phyloP scores from a whole-genome alignment of 2,888 invertebrate species.

The Drosophila gaucha region DNA sequence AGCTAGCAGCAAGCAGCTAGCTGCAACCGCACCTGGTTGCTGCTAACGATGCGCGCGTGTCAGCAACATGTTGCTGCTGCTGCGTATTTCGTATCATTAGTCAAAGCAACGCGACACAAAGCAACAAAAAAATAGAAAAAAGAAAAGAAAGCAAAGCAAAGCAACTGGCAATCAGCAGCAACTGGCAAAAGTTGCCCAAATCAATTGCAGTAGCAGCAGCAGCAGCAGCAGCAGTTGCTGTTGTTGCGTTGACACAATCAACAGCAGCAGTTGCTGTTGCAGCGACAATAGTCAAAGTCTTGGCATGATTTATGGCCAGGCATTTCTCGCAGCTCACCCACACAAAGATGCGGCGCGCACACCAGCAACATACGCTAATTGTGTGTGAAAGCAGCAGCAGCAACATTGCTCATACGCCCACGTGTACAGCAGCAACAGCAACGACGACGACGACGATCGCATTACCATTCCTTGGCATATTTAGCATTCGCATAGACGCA shows the following conservation, averaged over 20 bases:
- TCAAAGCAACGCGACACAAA: slow-evolving; percentile 61
- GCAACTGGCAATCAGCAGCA: slow-evolving; percentile 68
- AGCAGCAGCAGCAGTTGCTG: slow-evolving; percentile 12
- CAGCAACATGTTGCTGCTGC: slow-evolving; percentile 57
- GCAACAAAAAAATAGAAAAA: no score
- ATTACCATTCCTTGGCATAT: slow-evolving; percentile 77
- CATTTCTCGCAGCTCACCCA: slow-evolving; percentile 56
- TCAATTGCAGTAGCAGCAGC: slow-evolving; percentile 72
- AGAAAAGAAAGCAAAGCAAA: slow-evolving; percentile 47
- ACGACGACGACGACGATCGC: slow-evolving; percentile 42
- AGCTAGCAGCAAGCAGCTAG: slow-evolving; percentile 37
- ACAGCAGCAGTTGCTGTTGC: slow-evolving; percentile 10
- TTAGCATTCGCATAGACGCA: slow-evolving; percentile 77
- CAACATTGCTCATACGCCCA: slow-evolving; percentile 72
- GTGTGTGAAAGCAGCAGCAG: slow-evolving; percentile 68
- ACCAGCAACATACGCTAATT: slow-evolving; percentile 65
- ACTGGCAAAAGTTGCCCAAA: slow-evolving; percentile 76
- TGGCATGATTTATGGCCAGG: slow-evolving; percentile 75
- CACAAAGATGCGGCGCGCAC: slow-evolving; percentile 40
- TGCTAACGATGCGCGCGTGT: slow-evolving; percentile 80
- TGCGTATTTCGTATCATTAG: slow-evolving; percentile 78
- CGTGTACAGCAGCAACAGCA: slow-evolving; percentile 41
- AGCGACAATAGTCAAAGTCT: slow-evolving; percentile 60
- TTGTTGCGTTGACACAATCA: slow-evolving; percentile 12
- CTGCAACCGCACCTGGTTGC: slow-evolving; percentile 45